Base-by-base conservation (phyloP, 2,888 invertebrate genomes). In the Caenorhabditis parvicauda region DNA sequence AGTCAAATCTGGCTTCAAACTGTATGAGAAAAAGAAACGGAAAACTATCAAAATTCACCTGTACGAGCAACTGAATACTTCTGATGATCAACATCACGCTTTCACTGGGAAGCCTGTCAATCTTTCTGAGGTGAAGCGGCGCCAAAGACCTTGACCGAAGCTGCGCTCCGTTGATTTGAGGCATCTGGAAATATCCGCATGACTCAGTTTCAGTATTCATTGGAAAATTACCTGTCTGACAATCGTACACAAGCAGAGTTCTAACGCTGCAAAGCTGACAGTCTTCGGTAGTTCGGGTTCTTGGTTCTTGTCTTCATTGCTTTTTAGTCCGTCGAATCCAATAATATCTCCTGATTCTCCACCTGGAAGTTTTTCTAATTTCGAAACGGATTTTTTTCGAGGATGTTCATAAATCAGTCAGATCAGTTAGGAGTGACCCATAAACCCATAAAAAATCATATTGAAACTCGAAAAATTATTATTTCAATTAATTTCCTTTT, bases 121-220 rank as follows among this genome's bases (percentile, higher is more conserved):
- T 56, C 50, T 59, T 59, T 35, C 75, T 50, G 27, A 71, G 62
- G 47, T 77, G 78, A 2, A 77, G 51, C 0, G 74, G 75, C 27
- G 74, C 70, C 9, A 61, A 53, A 24, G 64, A 57, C 42, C 65
- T 67, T 5, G 67, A 56, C 54, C 68, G 55, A 62, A 71, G 46
- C 61, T 65, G 35, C 1, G 70, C 69, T n/a, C 77, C 64, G 56
- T 81, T 81, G 50, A 80, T 70, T 59, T 81, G 79, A 1, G 80
- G 80, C 58, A 81, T 74, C 67, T 76, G 35, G 3, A 71, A 49
- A 24, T 12, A 32, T 12, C 35, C 35, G 9, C n/a, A 12, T 32
- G 9, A 12, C n/a, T 32, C n/a, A 9, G 35, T 9, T 12, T 32
- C 35, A 32, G 35, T 12, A 32, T 9, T 32, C 35, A 32, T 32